Evolutionary conservation across 2,797 vertebrate species (phyloP), one percentile per base, ranked within the genome.

Genomic region (Pipistrellus nathusii): DNA sequence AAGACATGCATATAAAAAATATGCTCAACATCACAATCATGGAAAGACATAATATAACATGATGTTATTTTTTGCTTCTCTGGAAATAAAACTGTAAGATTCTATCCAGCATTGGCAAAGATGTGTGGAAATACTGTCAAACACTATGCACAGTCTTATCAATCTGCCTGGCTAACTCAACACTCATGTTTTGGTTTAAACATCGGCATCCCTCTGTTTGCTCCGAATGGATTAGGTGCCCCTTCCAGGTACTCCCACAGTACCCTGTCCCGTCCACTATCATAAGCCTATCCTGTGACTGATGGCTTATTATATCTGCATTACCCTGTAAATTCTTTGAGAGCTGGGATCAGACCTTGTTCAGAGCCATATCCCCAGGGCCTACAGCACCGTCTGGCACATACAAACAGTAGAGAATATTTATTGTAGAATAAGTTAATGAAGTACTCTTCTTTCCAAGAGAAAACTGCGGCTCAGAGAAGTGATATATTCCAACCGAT

Each of bases 171-270:
- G 32, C 53, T 91, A 93, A 86, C 30, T 87, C 38, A 75, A 55
- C 17, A 78, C 32, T 75, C 46, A 88, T 35, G 46, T 57, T 62
- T 90, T 75, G 30, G 38, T 91, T 91, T 93, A 85, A 92, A 95
- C 17, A 82, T n/a, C 73, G 80, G 80, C 38, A 78, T 91, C 85
- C 68, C 32, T 51, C 69, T 75, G 38, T 64, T 18, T 75, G 38
- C 68, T 88, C 85, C 81, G 38, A 44, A 38, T 72, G 46, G 35
- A 64, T 48, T 38, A 73, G 38, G 32, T 51, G 18, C 18, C 41
- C 27, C 48, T 82, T 30, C 30, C 44, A 51, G 14, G 11, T 8
- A 77, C 21, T 84, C 64, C 7, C 57, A 82, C 2, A 35, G 17
- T 71, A 38, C 62, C 59, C 35, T 55, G 35, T 51, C 23, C 38